Conservation (phyloP, 64 coral and sea anemone genomes). For the Exaiptasia diaphana region DNA sequence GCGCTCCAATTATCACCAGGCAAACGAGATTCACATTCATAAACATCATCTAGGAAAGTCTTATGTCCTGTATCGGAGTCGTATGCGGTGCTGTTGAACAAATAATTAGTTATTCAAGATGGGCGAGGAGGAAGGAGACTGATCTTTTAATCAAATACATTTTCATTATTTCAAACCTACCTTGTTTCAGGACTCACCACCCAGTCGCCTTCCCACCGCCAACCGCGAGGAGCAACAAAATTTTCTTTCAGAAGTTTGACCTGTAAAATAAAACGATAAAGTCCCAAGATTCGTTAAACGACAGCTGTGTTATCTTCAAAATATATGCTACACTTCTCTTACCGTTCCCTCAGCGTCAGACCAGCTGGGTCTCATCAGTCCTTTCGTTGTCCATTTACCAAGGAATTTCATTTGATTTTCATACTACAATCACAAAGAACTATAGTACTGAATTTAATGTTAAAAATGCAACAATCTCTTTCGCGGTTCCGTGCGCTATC, state of each 20-base stretch:
- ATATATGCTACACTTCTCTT: background rate
- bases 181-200: constrained; percentile 79
- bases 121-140: too few species aligned
- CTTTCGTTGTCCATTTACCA: constrained; percentile 90
- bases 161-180: too few species aligned
- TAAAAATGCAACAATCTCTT: background rate
- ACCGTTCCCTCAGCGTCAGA: constrained; percentile 80
- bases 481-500: too few species aligned
- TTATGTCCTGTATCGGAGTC: constrained; percentile 81
- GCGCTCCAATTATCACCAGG: constrained; percentile 63
- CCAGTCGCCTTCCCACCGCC: constrained; percentile 80
- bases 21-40: constrained; percentile 75
- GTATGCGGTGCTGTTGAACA: constrained; percentile 47
- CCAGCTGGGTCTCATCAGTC: constrained; percentile 68
- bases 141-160: too few species aligned
- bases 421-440: constrained; percentile 48
- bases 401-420: constrained; percentile 83
- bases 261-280: constrained; percentile 15
- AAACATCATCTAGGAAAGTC: constrained; percentile 81
- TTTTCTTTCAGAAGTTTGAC: constrained; percentile 76
- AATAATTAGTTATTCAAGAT: too few species aligned
- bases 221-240: constrained; percentile 62
- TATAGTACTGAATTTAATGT: background rate
- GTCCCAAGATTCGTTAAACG: background rate
- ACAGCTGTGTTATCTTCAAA: background rate